Evolutionary conservation across 2,113 vertebrate genomes (phyloP).

Genomic region (Lampris incognitus): DNA sequence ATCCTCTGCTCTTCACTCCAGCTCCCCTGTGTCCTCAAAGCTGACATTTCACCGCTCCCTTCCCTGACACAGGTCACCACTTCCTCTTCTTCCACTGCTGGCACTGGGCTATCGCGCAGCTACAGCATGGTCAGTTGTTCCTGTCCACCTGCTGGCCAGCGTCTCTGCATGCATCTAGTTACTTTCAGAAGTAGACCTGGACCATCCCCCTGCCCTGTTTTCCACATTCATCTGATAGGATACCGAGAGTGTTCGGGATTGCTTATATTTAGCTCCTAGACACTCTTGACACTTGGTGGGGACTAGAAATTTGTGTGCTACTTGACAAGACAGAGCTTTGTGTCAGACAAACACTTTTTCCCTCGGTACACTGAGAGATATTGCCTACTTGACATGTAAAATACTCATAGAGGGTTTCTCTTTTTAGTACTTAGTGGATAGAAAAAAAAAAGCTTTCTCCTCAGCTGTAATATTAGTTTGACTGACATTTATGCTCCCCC

Average conservation of each 20-base stretch:
- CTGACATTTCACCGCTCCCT: constrained; percentile 42
- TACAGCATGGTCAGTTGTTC: constrained; percentile 91
- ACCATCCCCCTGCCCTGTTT: constrained; percentile 16
- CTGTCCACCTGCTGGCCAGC: constrained; percentile 34
- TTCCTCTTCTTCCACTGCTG: constrained; percentile 73
- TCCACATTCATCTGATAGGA: constrained; percentile 40
- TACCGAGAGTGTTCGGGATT: constrained; percentile 14
- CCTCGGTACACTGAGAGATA: constrained; percentile 15
- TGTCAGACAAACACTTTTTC: constrained; percentile 29
- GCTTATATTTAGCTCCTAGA: constrained; percentile 64
- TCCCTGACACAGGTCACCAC: constrained; percentile 72
- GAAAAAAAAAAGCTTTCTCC: constrained; percentile 14
- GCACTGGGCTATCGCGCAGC: constrained; percentile 86
- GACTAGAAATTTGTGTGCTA: constrained; percentile 35
- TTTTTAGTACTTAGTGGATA: constrained; percentile 30
- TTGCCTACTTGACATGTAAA: constrained; percentile 13
- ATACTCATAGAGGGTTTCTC: constrained; percentile 12
- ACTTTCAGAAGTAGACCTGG: constrained; percentile 37
- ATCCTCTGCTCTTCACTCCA: constrained; percentile 21
- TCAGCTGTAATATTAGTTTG: neutral
- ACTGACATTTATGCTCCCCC: constrained; percentile 36
- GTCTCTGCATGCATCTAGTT: constrained; percentile 40
- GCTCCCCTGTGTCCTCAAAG: constrained; percentile 41
- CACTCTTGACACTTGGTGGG: constrained; percentile 26
- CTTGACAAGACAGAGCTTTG: constrained; percentile 33